Evolutionary conservation across 2,888 invertebrate genomes (phyloP), one percentile per base, ranked within the genome.

Genomic region (Drosophila subquinaria): DNA sequence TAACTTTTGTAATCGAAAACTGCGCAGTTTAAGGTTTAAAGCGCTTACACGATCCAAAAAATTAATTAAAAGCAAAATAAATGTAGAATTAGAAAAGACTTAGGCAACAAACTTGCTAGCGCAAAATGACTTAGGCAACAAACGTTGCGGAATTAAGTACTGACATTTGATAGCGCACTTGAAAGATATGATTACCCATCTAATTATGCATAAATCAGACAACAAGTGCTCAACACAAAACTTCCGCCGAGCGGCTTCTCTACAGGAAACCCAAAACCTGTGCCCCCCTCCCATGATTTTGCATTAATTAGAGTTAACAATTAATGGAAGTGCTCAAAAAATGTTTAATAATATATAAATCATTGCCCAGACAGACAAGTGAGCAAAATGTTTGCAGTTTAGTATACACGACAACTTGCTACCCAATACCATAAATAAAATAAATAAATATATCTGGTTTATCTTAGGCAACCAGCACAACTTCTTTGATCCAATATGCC

Each of bases 161-260:
- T 60, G 84, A 87, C 89, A 89, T 69, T 69, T 78, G 81, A 88
- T 85, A 69, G 73, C 61, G 36, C 36, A 65, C 50, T 13, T 50
- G 35, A 45, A 55, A 71, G 60, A 61, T 76, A 65, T 65, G 70
- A 73, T 79, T 81, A 76, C 70, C 70, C 69, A 69, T 83, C 81
- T 89, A 84, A 84, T 84, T 89, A 84, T 84, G 75, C 87, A 87
- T 61, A 57, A 56, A 48, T 48, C 67, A 55, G 55, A 70, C 69
- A 27, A 86, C 75, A 73, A 88, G 73, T 86, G 66, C 63, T 67
- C 69, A 63, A 45, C 75, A 73, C 47, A 71, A 73, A 86, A 69
- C 89, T 85, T 85, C 84, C 89, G 84, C 71, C 64, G 71, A 83
- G 36, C 68, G 53, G 38, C 53, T 17, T 45, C 59, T 81, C 68